Evolutionary conservation across 2,113 vertebrate species (phyloP), one percentile per base, ranked within the genome.

Genomic region (Periophthalmodon schlosseri): DNA sequence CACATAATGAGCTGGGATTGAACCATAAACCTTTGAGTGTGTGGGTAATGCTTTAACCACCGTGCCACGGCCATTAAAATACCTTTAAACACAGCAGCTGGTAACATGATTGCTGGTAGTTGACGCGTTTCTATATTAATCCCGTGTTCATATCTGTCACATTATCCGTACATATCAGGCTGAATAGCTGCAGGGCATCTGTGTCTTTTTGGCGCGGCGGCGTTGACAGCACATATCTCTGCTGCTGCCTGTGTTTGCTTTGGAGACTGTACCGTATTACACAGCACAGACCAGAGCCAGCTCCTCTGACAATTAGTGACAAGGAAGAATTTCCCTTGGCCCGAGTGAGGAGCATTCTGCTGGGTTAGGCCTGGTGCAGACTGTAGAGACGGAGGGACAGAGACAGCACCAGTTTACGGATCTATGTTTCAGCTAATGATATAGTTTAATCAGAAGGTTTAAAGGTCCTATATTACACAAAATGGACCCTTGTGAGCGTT

Each of bases 211-310:
- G 86, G 85, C 85, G 87, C 83, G 70, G 12, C 57, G 68, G 72
- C 44, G 78, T 75, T 88, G 84, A 79, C 76, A 81, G 77, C 81
- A 79, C 78, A 77, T 85, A 92, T 86, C 88, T 92, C 67, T 87
- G 87, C 92, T 87, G 74, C 85, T 77, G 82, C 80, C 82, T 84
- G 56, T 91, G 89, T 94, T 94, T 93, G 90, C 85, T 92, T 94
- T 94, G 91, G 91, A 93, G 87, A 91, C 91, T 84, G 72, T 76
- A n/a, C 81, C 60, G 54, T 84, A 91, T 89, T 85, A 86, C 90
- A 90, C 80, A 88, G 88, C 84, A 75, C 74, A 81, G 84, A 87
- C 84, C 83, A 85, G 73, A 82, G 90, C 85, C 81, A 77, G 78
- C 69, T 74, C 84, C 84, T 76, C 83, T 87, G 88, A 92, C 88